phyloP scores from a whole-genome alignment of 2,113 vertebrate species.

The Cyprinodon brontotheroides region DNA sequence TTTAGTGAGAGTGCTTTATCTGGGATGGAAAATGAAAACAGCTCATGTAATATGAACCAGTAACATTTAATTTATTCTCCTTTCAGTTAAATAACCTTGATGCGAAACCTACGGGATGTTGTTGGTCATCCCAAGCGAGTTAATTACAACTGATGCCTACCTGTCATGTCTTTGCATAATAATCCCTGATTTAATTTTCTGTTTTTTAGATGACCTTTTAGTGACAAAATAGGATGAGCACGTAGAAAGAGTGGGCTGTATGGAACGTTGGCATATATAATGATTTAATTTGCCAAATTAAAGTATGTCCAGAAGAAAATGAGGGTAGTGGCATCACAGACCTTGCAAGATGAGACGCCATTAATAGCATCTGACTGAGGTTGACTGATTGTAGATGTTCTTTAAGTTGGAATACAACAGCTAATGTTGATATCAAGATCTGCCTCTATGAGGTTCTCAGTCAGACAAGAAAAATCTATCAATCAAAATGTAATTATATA shows the following conservation, averaged over 20 bases:
- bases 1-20: neutral
- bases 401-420: no score
- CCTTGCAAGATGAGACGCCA: no score
- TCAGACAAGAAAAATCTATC: no score
- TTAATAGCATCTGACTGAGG: no score
- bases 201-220: neutral
- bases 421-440: no score
- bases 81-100: slow-evolving; percentile 53
- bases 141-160: slow-evolving; percentile 31
- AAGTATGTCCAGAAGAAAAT: neutral
- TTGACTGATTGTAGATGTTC: no score
- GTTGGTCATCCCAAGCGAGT: slow-evolving; percentile 10
- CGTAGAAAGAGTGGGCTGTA: neutral
- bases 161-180: slow-evolving; percentile 28
- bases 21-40: slow-evolving; percentile 1
- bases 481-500: no score
- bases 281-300: neutral
- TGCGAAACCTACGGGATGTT: slow-evolving; percentile 35
- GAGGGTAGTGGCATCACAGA: no score
- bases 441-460: no score
- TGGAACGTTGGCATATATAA: neutral
- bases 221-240: no score
- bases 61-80: slow-evolving; percentile 35
- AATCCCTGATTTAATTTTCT: slow-evolving; percentile 4
- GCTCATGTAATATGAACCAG: slow-evolving; percentile 33